Conservation (phyloP, 2,888 invertebrate genomes). For the Rhopalosiphum nymphaeae region DNA sequence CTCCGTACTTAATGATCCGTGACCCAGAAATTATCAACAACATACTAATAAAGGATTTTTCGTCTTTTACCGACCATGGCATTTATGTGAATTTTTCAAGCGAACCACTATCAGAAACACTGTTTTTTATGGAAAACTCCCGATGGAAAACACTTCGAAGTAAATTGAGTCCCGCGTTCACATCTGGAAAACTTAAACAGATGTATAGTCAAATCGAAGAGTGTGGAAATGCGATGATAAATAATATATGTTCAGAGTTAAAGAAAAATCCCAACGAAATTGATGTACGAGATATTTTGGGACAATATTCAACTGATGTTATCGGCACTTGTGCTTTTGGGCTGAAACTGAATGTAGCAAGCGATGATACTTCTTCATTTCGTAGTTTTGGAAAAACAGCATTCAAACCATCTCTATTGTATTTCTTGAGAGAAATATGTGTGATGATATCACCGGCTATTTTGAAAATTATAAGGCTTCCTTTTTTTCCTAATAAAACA, state of each 20-base stretch:
- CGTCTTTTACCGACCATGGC: slow-evolving; percentile 71
- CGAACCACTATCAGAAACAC: slow-evolving; percentile 70
- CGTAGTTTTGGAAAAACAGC: slow-evolving; percentile 69
- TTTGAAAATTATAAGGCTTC: slow-evolving; percentile 66
- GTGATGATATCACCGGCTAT: slow-evolving; percentile 60
- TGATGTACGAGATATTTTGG: slow-evolving; percentile 71
- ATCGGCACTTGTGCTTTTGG: slow-evolving; percentile 73
- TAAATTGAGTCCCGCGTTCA: slow-evolving; percentile 73
- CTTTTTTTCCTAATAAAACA: slow-evolving; percentile 66
- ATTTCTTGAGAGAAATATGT: background rate
- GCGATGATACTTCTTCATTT: slow-evolving; percentile 70
- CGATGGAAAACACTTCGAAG: slow-evolving; percentile 73
- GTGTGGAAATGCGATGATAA: background rate
- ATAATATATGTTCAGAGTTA: background rate
- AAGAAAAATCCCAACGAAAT: slow-evolving; percentile 63
- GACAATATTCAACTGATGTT: slow-evolving; percentile 72
- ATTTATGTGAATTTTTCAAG: slow-evolving; percentile 68
- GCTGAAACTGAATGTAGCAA: slow-evolving; percentile 71
- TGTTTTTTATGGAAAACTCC: slow-evolving; percentile 71
- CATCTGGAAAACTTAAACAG: slow-evolving; percentile 73
- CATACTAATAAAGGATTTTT: slow-evolving; percentile 72
- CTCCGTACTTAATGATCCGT: slow-evolving; percentile 71
- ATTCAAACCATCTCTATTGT: background rate
- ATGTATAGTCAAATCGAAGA: slow-evolving; percentile 72
- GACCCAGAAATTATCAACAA: slow-evolving; percentile 72